These are phyloP conservation scores for Troides aeacus DNA, from an alignment of 2,888 invertebrate species.

Conservation along the genomic window DNA sequence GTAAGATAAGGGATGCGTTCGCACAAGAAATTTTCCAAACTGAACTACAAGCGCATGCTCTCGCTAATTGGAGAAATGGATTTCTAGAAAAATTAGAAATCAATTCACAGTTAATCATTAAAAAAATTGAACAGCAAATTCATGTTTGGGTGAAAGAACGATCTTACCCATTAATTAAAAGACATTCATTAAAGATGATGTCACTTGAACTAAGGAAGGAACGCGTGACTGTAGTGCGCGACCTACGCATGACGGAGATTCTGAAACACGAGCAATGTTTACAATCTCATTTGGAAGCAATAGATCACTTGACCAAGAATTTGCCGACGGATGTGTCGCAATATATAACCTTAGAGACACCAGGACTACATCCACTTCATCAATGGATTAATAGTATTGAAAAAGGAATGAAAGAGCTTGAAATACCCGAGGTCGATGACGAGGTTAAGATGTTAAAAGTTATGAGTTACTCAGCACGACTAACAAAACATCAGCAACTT, in stretches of 20 bases:
- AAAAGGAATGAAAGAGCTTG: slow-evolving; percentile 42
- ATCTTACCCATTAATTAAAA: slow-evolving; percentile 49
- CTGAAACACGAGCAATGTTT: slow-evolving; percentile 55
- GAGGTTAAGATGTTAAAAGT: slow-evolving; percentile 59
- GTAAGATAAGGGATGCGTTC: slow-evolving; percentile 34
- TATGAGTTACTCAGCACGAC: slow-evolving; percentile 55
- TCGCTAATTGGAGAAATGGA: slow-evolving; percentile 62
- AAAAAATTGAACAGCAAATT: slow-evolving; percentile 53
- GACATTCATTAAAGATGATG: slow-evolving; percentile 58
- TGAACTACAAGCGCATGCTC: slow-evolving; percentile 52
- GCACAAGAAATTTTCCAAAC: slow-evolving; percentile 56
- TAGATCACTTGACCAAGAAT: slow-evolving; percentile 47
- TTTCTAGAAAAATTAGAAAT: slow-evolving; percentile 62
- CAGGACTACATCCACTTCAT: slow-evolving; percentile 55
- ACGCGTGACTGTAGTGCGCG: slow-evolving; percentile 52
- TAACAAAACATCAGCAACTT: slow-evolving; percentile 48
- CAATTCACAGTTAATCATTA: slow-evolving; percentile 50
- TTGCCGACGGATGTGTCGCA: slow-evolving; percentile 49
- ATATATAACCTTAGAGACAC: slow-evolving; percentile 47
- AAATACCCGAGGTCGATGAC: slow-evolving; percentile 41
- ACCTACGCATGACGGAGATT: slow-evolving; percentile 52
- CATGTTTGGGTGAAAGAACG: slow-evolving; percentile 59
- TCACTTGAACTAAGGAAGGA: slow-evolving; percentile 60
- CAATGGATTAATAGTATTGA: slow-evolving; percentile 50
- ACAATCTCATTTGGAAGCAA: slow-evolving; percentile 56